These are phyloP conservation scores for Sardinella longiceps DNA, from an alignment of 2,797 vertebrate genomes.

Conservation along the genomic window DNA sequence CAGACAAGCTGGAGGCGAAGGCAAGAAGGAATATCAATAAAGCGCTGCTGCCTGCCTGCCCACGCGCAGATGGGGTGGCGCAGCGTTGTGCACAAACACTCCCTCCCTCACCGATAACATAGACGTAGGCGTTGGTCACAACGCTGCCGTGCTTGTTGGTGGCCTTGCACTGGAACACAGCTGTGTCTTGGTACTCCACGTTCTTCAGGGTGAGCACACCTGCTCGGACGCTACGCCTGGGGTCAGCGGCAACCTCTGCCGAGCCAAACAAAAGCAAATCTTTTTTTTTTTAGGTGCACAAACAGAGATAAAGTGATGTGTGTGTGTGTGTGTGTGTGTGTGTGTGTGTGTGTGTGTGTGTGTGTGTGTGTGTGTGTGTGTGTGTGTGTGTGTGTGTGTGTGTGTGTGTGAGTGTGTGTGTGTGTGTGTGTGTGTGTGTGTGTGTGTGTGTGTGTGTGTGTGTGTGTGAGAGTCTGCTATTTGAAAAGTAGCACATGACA, in stretches of 20 bases:
- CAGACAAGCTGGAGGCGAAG: neutral
- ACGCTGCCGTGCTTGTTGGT: conserved; percentile 83
- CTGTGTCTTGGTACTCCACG: conserved; percentile 79
- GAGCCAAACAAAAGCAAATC: neutral
- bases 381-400: neutral
- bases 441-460: no score
- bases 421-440: no score
- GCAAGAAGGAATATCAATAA: conserved; percentile 22
- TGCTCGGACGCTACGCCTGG: conserved; percentile 66
- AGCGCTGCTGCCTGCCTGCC: no score
- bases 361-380: no score
- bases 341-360: no score
- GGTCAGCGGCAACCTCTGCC: conserved; percentile 70
- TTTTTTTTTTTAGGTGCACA: no score
- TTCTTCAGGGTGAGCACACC: conserved; percentile 75
- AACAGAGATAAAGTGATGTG: neutral
- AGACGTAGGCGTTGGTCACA: conserved; percentile 83
- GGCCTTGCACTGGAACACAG: conserved; percentile 87
- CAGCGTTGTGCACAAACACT: neutral
- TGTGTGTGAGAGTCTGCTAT: neutral
- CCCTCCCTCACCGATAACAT: conserved; percentile 79
- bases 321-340: no score
- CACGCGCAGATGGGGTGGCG: conserved; percentile 23
- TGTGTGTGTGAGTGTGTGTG: no score
- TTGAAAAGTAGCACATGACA: neutral